Conservation (phyloP, 2,113 vertebrate species). For the Sylvilagus bachmani region DNA sequence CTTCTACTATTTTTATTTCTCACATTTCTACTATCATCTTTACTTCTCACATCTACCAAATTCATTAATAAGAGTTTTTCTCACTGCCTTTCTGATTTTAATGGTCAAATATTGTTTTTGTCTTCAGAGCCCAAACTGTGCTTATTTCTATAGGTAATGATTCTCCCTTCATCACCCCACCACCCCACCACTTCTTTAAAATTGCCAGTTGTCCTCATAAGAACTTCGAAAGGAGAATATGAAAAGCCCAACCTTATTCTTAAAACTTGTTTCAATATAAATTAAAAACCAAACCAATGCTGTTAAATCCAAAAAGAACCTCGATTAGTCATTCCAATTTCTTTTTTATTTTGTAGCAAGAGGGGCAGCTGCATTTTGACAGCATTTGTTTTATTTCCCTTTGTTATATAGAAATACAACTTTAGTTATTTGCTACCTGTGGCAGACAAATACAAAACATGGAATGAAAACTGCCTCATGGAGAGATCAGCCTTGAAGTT, state of each 20-base stretch:
- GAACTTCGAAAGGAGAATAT: conserved; percentile 66
- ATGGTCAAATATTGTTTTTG: background rate
- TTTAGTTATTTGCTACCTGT: background rate
- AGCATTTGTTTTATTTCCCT: conserved; percentile 48
- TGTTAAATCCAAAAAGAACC: conserved; percentile 50
- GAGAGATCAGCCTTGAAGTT: background rate
- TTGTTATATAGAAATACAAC: conserved; percentile 41
- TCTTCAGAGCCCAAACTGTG: background rate
- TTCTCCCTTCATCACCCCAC: background rate
- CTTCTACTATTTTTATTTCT: no score
- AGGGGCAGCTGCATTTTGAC: conserved; percentile 51
- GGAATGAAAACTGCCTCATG: background rate
- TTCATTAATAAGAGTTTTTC: background rate
- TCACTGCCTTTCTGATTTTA: conserved; percentile 21
- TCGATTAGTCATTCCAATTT: conserved; percentile 45
- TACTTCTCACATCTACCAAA: background rate
- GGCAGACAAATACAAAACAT: conserved; percentile 23
- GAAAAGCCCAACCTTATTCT: conserved; percentile 53
- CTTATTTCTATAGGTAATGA: conserved; percentile 41
- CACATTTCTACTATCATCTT: background rate
- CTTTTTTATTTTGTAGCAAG: conserved; percentile 55
- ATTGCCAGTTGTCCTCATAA: background rate
- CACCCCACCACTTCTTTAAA: conserved; percentile 29
- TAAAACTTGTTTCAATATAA: conserved; percentile 65
- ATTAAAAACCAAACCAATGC: conserved; percentile 63